Evolutionary conservation across 64 coral and sea anemone genomes (phyloP), one percentile per base, ranked within the genome.

Genomic region (Cladopsammia gracilis): DNA sequence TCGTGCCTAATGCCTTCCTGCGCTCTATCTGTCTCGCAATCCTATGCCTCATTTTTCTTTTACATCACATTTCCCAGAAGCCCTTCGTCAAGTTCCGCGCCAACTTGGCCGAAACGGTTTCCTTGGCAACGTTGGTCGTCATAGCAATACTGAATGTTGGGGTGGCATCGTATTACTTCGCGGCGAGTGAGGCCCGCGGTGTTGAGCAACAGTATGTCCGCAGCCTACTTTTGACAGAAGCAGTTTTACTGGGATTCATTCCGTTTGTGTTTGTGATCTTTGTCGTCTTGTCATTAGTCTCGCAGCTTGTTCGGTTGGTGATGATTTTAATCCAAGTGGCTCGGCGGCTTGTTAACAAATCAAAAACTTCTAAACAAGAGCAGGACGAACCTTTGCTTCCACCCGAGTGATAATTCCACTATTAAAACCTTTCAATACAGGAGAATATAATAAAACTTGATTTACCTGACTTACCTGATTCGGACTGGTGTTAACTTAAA

Each of bases 91-190:
- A 91, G 13, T 61, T 48, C 20, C 48, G 16, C 54, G 77, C 25
- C 25, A 91, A 91, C 48, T 1, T 49, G 8, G 50, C 46, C 4
- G 89, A 83, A 74, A 91, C 78, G 15, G 89, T 83, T 73, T 91
- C 89, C 26, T 62, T 91, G 78, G 10, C 78, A 83, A 74, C 50
- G 3, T 73, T 91, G 64, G 78, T 91, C 24, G 78, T 48, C 19
- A 83, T 91, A 73, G 89, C 53, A 50, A 73, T 25, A 79, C 13
- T 82, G 10, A 91, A 82, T 67, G 50, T 91, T 71, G 89, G 66
- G 5, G 19, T 61, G 26, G 62, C 89, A 18, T 56, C 89, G 25
- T 76, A 20, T 78, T 78, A 67, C 20, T 77, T 56, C 19, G 15
- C 64, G 16, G 77, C 64, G 6, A 16, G 25, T 34, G 44, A 52